These are phyloP conservation scores for Drosophila formosana DNA, from an alignment of 2,888 invertebrate species.

Conservation along the genomic window DNA sequence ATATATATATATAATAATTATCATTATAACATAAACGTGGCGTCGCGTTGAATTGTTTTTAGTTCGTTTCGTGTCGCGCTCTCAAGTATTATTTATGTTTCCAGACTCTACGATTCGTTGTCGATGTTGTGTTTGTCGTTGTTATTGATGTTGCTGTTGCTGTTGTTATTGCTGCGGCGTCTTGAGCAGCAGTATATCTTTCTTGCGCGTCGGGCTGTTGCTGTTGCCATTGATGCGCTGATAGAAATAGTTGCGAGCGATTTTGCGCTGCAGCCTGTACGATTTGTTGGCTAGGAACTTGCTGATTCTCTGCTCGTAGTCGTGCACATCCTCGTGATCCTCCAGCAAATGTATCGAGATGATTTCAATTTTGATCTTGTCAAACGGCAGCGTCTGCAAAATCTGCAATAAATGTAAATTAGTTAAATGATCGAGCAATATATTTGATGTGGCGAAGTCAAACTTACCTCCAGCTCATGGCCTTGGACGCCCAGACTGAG, in stretches of 20 bases:
- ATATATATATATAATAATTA: constrained; percentile 70
- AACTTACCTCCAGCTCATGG: constrained; percentile 84
- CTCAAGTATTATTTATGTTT: constrained; percentile 40
- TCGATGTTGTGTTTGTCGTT: constrained; percentile 44
- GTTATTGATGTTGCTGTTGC: constrained; percentile 31
- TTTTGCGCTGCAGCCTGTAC: constrained; percentile 84
- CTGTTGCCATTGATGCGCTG: constrained; percentile 77
- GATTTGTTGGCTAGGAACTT: constrained; percentile 85
- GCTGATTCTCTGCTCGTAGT: constrained; percentile 84
- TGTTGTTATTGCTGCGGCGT: constrained; percentile 66
- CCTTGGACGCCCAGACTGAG: constrained; percentile 87
- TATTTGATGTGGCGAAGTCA: not conserved
- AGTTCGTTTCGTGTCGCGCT: not conserved
- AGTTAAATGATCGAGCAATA: not conserved
- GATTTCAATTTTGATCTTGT: constrained; percentile 84
- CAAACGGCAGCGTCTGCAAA: constrained; percentile 85
- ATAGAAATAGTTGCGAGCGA: constrained; percentile 85
- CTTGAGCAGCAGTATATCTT: constrained; percentile 81
- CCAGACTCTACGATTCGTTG: constrained; percentile 28
- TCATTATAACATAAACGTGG: constrained; percentile 74
- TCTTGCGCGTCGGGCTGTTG: constrained; percentile 83
- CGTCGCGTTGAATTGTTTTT: constrained; percentile 18
- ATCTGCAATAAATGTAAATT: constrained; percentile 66
- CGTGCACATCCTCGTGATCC: constrained; percentile 80
- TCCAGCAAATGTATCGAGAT: constrained; percentile 85